These are phyloP conservation scores for Cebidichthys violaceus DNA, from an alignment of 2,113 vertebrate species.

Conservation along the genomic window DNA sequence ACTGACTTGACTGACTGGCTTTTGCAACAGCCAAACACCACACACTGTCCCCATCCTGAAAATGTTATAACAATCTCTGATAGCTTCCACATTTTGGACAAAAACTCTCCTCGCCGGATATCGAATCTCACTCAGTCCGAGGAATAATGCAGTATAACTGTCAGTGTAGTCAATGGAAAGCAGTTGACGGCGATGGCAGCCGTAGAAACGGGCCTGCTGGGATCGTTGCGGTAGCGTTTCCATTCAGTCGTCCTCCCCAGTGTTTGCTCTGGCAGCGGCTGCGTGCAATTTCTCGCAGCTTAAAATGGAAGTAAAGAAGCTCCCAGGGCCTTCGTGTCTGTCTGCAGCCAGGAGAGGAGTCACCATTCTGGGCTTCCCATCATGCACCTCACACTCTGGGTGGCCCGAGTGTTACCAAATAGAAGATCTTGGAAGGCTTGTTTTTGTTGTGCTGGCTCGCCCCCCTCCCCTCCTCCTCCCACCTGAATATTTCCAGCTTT, in stretches of 20 bases:
- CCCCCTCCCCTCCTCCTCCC: background rate
- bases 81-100: conserved; percentile 24
- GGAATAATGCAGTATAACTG: conserved; percentile 31
- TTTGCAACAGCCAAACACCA: background rate
- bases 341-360: conserved; percentile 44
- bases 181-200: conserved; percentile 18
- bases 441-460: conserved; percentile 36
- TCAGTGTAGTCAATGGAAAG: conserved; percentile 49
- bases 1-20: conserved; percentile 39
- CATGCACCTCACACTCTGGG: conserved; percentile 41
- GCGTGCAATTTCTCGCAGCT: conserved; percentile 36
- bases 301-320: conserved; percentile 59
- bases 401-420: conserved; percentile 50
- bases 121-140: conserved; percentile 42
- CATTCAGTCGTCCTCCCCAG: conserved; percentile 48
- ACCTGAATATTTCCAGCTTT: conserved; percentile 23
- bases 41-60: background rate
- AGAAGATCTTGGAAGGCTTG: conserved; percentile 16
- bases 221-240: conserved; percentile 61
- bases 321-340: conserved; percentile 13
- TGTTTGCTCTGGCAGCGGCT: conserved; percentile 68
- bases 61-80: conserved; percentile 16
- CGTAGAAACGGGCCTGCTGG: conserved; percentile 42
- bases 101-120: conserved; percentile 26
- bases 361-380: conserved; percentile 21